Evolutionary conservation across 2,888 invertebrate species (phyloP).

Genomic region (Pantelozetes paolii): DNA sequence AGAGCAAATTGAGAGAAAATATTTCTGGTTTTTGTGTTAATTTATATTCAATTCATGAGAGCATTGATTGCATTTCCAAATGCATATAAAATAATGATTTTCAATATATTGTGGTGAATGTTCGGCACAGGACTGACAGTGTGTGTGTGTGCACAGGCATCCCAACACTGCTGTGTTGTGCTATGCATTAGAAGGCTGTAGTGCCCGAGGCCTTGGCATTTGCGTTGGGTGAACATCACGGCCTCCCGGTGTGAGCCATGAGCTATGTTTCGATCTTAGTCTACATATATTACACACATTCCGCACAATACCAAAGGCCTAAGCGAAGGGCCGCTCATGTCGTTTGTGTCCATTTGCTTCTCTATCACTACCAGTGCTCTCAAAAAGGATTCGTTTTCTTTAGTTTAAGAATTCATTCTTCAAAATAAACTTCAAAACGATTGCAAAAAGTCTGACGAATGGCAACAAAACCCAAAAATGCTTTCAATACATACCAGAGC

Average conservation of each 20-base stretch:
- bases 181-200: neutral
- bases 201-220: conserved; percentile 2
- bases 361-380: neutral
- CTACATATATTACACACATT: conserved; percentile 23
- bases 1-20: conserved; percentile 4
- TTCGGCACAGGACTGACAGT: neutral
- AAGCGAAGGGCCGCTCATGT: conserved; percentile 5
- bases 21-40: conserved; percentile 6
- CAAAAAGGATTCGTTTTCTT: conserved; percentile 12
- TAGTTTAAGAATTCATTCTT: neutral
- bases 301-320: neutral
- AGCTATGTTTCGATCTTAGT: conserved; percentile 13
- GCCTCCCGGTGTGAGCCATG: conserved; percentile 8
- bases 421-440: conserved; percentile 14
- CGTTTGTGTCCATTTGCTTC: neutral
- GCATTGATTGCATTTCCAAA: conserved; percentile 12
- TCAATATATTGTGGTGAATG: conserved; percentile 27
- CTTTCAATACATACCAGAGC: conserved; percentile 7
- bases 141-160: neutral
- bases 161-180: neutral
- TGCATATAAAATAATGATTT: neutral
- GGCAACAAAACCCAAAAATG: neutral
- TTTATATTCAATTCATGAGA: conserved; percentile 8
- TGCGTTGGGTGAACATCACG: conserved; percentile 15
- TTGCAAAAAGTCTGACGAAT: neutral